A percentile compares a stretch with the other conserved stretches of the same genome.
phyloP scores from a whole-genome alignment of 2,888 invertebrate species.

The Idaea biselata region DNA sequence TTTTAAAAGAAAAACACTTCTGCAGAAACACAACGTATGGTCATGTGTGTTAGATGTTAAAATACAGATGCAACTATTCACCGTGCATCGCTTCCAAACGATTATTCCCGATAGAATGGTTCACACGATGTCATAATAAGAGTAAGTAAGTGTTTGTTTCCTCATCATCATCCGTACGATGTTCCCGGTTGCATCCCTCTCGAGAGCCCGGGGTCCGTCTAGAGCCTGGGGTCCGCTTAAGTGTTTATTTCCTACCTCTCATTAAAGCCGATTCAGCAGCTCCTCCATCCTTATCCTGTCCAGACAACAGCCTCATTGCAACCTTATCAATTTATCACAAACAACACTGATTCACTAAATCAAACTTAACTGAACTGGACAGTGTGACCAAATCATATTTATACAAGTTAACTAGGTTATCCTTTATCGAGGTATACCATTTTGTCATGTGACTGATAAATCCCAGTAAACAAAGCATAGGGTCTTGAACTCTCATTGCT shows the following conservation, averaged over 20 bases:
- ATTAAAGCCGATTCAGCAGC: conserved; percentile 54
- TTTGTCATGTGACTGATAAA: conserved; percentile 66
- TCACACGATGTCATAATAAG: too few species aligned
- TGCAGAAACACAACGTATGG: too few species aligned
- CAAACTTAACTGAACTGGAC: conserved; percentile 46
- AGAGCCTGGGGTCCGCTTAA: too few species aligned
- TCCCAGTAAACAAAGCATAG: conserved; percentile 45
- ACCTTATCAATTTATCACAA: conserved; percentile 48
- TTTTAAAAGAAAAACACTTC: too few species aligned
- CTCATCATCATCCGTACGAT: too few species aligned
- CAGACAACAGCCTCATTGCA: conserved; percentile 53
- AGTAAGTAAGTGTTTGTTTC: too few species aligned
- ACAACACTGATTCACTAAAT: conserved; percentile 24
- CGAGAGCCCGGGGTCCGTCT: too few species aligned
- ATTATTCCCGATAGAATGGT: too few species aligned
- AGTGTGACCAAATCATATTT: conserved; percentile 58
- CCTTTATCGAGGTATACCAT: conserved; percentile 53
- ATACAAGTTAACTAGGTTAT: conserved; percentile 73
- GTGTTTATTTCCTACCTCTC: conserved; percentile 41
- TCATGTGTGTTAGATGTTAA: too few species aligned
- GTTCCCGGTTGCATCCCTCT: too few species aligned
- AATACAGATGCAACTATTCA: too few species aligned
- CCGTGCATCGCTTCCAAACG: too few species aligned
- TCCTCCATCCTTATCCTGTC: conserved; percentile 70
- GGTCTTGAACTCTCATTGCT: conserved; percentile 32